phyloP scores from a whole-genome alignment of 1,140 invertebrate genomes.

The Brachystomella parvula region DNA sequence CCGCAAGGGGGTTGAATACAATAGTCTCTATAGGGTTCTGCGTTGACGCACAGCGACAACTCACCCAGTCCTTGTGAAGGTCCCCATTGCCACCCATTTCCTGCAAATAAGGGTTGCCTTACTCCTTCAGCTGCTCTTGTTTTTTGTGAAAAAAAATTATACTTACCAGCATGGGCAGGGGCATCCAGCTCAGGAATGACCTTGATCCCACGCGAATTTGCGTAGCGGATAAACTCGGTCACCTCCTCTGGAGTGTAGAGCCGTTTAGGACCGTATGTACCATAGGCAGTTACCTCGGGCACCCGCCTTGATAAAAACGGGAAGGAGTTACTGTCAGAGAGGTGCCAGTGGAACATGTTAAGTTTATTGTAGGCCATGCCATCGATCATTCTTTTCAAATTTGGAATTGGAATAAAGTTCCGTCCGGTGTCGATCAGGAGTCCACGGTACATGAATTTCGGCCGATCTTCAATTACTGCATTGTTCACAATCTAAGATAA shows the following conservation, averaged over 20 bases:
- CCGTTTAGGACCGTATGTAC: slow-evolving; percentile 39
- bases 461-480: slow-evolving; percentile 25
- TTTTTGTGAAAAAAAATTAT: background rate
- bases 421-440: slow-evolving; percentile 66
- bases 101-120: slow-evolving; percentile 18
- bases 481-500: slow-evolving; percentile 25
- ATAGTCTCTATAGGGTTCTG: slow-evolving; percentile 36
- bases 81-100: slow-evolving; percentile 68
- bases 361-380: slow-evolving; percentile 70
- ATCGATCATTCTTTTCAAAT: slow-evolving; percentile 63
- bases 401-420: slow-evolving; percentile 61
- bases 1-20: slow-evolving; percentile 35
- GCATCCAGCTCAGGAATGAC: slow-evolving; percentile 74
- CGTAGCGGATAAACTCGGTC: slow-evolving; percentile 48
- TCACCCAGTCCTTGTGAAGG: slow-evolving; percentile 39
- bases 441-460: slow-evolving; percentile 44
- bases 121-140: background rate
- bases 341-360: slow-evolving; percentile 79
- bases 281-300: slow-evolving; percentile 48
- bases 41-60: slow-evolving; percentile 40
- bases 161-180: slow-evolving; percentile 67
- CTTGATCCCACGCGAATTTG: slow-evolving; percentile 60
- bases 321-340: slow-evolving; percentile 75
- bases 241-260: slow-evolving; percentile 40
- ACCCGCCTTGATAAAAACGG: slow-evolving; percentile 59